Conservation (phyloP, 2,888 invertebrate species). For the Cerastis rubricosa region DNA sequence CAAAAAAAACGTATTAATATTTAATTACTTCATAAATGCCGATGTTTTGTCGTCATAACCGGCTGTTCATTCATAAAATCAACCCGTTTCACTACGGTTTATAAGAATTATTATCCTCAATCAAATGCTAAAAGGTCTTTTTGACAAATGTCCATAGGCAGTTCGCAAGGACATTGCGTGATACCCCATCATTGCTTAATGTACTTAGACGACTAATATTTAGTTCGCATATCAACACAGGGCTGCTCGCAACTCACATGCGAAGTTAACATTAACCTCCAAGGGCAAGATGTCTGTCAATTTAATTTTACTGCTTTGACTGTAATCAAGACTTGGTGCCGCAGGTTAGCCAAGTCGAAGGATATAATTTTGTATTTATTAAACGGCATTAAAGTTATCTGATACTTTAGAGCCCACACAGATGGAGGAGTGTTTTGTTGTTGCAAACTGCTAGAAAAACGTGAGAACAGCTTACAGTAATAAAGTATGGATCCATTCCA, state of each 20-base stretch:
- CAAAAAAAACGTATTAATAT: too few relatives aligned
- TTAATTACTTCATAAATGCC: neutral
- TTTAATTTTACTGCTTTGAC: conserved; percentile 50
- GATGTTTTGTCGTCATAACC: neutral
- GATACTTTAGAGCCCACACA: conserved; percentile 45
- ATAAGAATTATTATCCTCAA: neutral
- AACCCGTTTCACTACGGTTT: neutral
- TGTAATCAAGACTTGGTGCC: conserved; percentile 55
- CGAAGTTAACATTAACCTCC: conserved; percentile 68
- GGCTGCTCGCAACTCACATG: conserved; percentile 71
- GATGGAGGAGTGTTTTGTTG: conserved; percentile 18
- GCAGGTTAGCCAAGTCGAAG: conserved; percentile 11
- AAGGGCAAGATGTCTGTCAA: conserved; percentile 52
- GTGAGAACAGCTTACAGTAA: conserved; percentile 18
- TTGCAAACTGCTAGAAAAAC: conserved; percentile 1
- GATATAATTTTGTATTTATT: conserved; percentile 47
- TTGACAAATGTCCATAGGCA: conserved; percentile 36
- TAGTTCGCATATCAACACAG: conserved; percentile 74
- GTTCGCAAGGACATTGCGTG: conserved; percentile 78
- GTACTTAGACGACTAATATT: conserved; percentile 69
- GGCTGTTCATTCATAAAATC: neutral
- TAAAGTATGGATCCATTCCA: conserved; percentile 18
- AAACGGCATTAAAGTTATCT: conserved; percentile 38
- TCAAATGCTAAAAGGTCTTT: neutral
- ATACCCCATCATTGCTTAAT: conserved; percentile 71